Base-by-base conservation (phyloP, 2,797 vertebrate species). In the Pantherophis alleghaniensis region DNA sequence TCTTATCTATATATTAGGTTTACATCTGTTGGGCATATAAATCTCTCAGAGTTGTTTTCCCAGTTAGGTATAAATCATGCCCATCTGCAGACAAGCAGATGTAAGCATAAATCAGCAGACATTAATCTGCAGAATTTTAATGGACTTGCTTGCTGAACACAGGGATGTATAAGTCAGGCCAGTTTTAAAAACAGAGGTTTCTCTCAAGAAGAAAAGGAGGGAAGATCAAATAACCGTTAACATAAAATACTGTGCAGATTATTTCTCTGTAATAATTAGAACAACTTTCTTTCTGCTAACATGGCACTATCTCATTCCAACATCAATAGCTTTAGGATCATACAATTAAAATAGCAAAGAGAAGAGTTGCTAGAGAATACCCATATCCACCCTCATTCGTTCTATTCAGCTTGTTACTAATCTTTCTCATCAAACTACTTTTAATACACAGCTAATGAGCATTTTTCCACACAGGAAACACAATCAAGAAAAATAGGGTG, bases 101-200 rank as follows among this genome's bases (percentile, higher is more conserved):
- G 69, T 57, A 93, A 93, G 93, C 90, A 89, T 91, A 91, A 91
- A 86, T 93, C 90, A 91, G 87, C n/a, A 93, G 93, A 91, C 90
- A 89, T 95, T 94, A 60, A 92, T 18, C n/a, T 92, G 28, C 20
- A 92, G 60, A 69, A 89, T 91, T 91, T 94, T 96, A 96, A 95
- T 94, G 92, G 63, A 14, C 0, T n/a, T 32, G 63, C 42, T 42
- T 89, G 90, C 60, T 88, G 14, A 86, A 88, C 87, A 28, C 13
- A 83, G 28, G 92, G 69, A 92, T 10, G 14, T 91, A 61, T 16
- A 63, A 7, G 61, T 93, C 47, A 42, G 69, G 22, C 32, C 59
- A 91, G 37, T 89, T 59, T 32, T 88, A 61, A 7, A 7, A 32
- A 55, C 32, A 60, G 47, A 57, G 51, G 56, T 13, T 63, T 91